Evolutionary conservation across 1,140 invertebrate species (phyloP), one percentile per base, ranked within the genome.

Genomic region (Camponotus pennsylvanicus): DNA sequence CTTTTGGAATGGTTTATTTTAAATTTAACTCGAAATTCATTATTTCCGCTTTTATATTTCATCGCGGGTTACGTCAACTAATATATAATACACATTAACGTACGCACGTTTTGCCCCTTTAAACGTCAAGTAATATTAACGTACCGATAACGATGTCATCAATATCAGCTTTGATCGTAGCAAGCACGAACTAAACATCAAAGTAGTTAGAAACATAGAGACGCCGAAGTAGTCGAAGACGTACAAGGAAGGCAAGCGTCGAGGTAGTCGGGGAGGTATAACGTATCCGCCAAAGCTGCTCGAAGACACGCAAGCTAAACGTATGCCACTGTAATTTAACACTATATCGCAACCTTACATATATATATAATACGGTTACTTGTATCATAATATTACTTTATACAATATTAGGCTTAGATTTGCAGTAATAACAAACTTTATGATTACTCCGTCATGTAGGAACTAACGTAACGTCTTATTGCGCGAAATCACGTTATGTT

Each of bases 401-500:
- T 55, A 4, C 55, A 34, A 52, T 61, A 37, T 42, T 34, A 45
- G 55, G 34, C 34, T 27, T 83, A 73, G 42, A 11, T 37, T 57
- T 8, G 49, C 67, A 40, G 13, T 59, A 27, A 83, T 75, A 61
- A 67, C 55, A 61, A 75, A 83, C 18, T 61, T 61, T 45, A 75
- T n/a, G 55, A 83, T 73, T 61, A 69, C 27, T 18, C 49, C 15
- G 70, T n/a, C 21, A 11, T 11, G 40, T 37, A 71, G 34, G 49
- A 73, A 18, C 27, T 59, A n/a, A 34, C 37, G 27, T 59, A 37
- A 34, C 52, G 15, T 11, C 11, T 69, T 27, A 70, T 82, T 73
- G 59, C 79, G 79, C 45, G 42, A 73, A 71, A 82, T 73, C 67
- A 82, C 79, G 79, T 82, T 42, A 61, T 11, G 42, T 73, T 73